A percentile compares a stretch with the other conserved stretches of the same genome.
Conservation (phyloP, 2,797 vertebrate genomes). For the Notolabrus celidotus region DNA sequence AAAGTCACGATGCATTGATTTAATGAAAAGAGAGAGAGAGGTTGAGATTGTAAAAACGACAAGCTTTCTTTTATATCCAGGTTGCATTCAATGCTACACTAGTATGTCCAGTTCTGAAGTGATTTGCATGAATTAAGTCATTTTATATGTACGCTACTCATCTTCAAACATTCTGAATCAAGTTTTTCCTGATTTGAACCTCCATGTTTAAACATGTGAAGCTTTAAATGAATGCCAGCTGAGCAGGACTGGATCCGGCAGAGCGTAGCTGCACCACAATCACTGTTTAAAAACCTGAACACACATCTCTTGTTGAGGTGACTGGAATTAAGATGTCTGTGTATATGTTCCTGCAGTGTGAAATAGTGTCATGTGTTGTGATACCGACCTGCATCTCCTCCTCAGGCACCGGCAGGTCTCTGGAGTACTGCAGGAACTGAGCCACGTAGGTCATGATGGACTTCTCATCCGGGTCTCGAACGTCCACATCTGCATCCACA, state of each 20-base stretch:
- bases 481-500: conserved; percentile 90
- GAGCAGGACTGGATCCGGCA: neutral
- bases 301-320: no score
- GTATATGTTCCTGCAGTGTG: neutral
- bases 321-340: no score
- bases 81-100: no score
- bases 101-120: no score
- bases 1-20: neutral
- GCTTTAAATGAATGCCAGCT: neutral
- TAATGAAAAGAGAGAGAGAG: no score
- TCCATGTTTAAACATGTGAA: neutral
- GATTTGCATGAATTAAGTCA: no score
- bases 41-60: no score
- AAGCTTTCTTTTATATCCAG: no score
- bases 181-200: neutral
- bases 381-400: conserved; percentile 84
- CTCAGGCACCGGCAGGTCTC: conserved; percentile 76
- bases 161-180: neutral
- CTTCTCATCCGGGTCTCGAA: conserved; percentile 94
- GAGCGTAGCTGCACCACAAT: neutral
- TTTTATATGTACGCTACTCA: no score
- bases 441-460: conserved; percentile 98
- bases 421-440: conserved; percentile 96
- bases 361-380: neutral
- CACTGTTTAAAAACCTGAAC: neutral